These are phyloP conservation scores for Andrena camellia DNA, from an alignment of 2,888 invertebrate genomes.

Conservation along the genomic window DNA sequence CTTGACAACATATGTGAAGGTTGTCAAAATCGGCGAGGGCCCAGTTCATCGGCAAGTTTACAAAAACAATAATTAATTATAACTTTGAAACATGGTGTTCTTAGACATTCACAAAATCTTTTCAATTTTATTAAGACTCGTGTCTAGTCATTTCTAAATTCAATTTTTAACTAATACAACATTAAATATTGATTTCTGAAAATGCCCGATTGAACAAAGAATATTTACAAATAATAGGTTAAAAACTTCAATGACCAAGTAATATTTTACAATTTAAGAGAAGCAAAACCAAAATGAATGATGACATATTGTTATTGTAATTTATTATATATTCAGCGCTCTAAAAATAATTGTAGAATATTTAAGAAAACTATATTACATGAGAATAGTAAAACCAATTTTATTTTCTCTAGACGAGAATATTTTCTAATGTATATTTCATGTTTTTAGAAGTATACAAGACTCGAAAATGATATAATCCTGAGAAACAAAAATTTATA, in stretches of 20 bases:
- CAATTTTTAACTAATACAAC: neutral
- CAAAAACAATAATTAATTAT: neutral
- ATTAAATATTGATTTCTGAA: no score
- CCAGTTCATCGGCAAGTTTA: no score
- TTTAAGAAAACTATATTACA: neutral
- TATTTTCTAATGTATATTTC: neutral
- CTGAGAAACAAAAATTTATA: neutral
- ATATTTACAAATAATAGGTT: neutral
- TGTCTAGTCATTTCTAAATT: conserved; percentile 4
- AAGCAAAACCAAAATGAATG: neutral
- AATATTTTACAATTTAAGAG: neutral
- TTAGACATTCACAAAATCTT: neutral
- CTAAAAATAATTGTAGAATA: neutral
- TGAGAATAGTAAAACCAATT: neutral
- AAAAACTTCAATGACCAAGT: neutral
- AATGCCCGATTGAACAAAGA: no score
- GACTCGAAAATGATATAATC: neutral
- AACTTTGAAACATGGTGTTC: neutral
- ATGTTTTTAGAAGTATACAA: neutral
- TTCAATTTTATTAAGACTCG: neutral
- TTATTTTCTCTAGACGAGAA: neutral
- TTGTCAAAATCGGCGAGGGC: no score
- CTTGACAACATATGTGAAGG: no score
- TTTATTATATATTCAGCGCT: neutral
- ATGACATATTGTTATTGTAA: neutral